Conservation (phyloP, 2,888 invertebrate genomes). For the Augochlorella aurata region DNA sequence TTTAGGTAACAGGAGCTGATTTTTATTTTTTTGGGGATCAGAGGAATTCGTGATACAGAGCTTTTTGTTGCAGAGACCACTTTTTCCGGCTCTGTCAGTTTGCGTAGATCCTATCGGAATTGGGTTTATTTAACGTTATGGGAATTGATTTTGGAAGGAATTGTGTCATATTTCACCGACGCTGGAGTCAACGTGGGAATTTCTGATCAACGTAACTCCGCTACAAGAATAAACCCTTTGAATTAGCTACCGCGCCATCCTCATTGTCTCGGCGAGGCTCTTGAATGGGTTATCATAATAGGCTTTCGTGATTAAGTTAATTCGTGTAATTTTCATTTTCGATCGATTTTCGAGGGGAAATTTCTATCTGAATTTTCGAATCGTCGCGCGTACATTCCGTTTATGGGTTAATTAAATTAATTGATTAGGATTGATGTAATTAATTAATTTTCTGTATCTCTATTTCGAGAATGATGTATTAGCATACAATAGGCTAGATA, state of each 20-base stretch:
- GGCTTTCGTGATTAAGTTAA: not conserved
- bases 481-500: too few species aligned
- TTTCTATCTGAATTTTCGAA: too few species aligned
- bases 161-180: not conserved
- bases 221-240: not conserved
- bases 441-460: too few species aligned
- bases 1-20: too few species aligned
- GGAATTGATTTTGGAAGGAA: not conserved
- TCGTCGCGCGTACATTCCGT: too few species aligned
- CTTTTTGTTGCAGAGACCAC: not conserved
- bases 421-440: too few species aligned
- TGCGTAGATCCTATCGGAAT: not conserved
- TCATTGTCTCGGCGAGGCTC: not conserved
- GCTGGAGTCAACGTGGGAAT: not conserved
- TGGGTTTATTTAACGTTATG: not conserved
- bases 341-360: too few species aligned
- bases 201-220: not conserved
- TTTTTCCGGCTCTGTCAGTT: not conserved
- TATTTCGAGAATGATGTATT: too few species aligned
- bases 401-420: too few species aligned
- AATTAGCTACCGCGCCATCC: not conserved
- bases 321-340: not conserved
- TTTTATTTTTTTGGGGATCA: too few species aligned
- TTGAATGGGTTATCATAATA: too few species aligned
- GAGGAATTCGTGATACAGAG: too few species aligned